Percentiles rank a stretch among this genome's conserved stretches.
These are phyloP conservation scores for Muricea muricata DNA, from an alignment of 92 coral and sea anemone genomes.

Conservation along the genomic window DNA sequence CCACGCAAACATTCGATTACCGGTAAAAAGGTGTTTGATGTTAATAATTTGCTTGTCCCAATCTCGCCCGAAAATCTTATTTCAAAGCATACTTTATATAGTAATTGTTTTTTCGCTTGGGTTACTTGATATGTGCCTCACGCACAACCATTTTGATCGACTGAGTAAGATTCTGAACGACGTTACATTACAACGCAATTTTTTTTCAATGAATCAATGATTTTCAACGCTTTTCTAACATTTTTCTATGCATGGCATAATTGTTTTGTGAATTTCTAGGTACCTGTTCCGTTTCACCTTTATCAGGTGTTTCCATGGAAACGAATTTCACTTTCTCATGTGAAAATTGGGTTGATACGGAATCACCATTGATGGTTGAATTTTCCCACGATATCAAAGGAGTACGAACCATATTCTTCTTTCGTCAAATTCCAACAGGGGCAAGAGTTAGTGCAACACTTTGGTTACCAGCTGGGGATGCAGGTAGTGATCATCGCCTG, in stretches of 20 bases:
- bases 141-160: too few species aligned
- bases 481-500: neutral
- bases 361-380: conserved; percentile 59
- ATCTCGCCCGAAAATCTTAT: too few species aligned
- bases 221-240: too few species aligned
- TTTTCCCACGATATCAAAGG: conserved; percentile 15
- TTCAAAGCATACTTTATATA: too few species aligned
- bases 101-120: too few species aligned
- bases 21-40: too few species aligned
- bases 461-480: neutral
- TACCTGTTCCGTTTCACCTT: conserved; percentile 66
- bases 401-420: conserved; percentile 32
- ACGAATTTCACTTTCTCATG: conserved; percentile 52
- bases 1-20: too few species aligned
- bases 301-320: conserved; percentile 66
- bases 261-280: conserved; percentile 36
- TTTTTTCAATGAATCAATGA: too few species aligned
- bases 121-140: too few species aligned
- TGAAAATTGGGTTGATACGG: conserved; percentile 58
- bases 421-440: neutral
- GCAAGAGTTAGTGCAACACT: neutral
- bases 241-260: neutral
- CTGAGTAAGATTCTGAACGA: too few species aligned
- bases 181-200: too few species aligned
- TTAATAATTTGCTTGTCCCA: too few species aligned